Percentiles rank a stretch among this genome's conserved stretches.
Conservation (phyloP, 1,140 invertebrate species). For the Papilio xuthus region DNA sequence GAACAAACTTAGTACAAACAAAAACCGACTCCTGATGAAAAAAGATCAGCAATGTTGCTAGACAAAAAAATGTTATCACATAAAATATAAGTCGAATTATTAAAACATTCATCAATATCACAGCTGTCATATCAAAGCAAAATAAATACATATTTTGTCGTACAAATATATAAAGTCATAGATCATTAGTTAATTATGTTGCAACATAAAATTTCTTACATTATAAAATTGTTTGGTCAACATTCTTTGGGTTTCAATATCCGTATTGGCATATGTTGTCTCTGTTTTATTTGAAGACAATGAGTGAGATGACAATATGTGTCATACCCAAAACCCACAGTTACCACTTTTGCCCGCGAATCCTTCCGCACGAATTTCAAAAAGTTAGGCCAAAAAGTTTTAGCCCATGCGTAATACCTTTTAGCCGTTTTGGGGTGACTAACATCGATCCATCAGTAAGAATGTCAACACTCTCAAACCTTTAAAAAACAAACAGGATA, state of each 20-base stretch:
- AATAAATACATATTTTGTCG: not conserved
- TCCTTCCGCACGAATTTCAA: too few species aligned
- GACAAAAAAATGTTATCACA: not conserved
- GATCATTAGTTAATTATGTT: not conserved
- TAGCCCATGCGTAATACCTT: too few species aligned
- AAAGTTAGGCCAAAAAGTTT: too few species aligned
- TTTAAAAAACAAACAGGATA: too few species aligned
- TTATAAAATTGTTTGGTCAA: not conserved
- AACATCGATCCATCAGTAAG: too few species aligned
- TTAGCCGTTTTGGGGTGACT: too few species aligned
- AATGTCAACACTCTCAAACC: too few species aligned
- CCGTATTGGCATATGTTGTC: too few species aligned
- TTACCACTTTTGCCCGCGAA: too few species aligned
- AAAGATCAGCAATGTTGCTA: not conserved
- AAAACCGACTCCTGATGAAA: not conserved
- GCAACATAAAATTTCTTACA: not conserved
- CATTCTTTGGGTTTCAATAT: not conserved
- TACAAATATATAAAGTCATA: not conserved
- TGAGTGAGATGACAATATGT: not conserved
- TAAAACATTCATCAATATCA: not conserved
- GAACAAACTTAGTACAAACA: constrained; percentile 9
- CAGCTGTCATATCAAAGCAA: constrained; percentile 16
- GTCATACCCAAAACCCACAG: too few species aligned
- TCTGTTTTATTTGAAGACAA: too few species aligned
- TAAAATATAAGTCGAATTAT: constrained; percentile 6